Percentiles rank a stretch among this genome's conserved stretches.
These are phyloP conservation scores for Lophochroa leadbeateri DNA, from an alignment of 2,113 vertebrate genomes.

Conservation along the genomic window DNA sequence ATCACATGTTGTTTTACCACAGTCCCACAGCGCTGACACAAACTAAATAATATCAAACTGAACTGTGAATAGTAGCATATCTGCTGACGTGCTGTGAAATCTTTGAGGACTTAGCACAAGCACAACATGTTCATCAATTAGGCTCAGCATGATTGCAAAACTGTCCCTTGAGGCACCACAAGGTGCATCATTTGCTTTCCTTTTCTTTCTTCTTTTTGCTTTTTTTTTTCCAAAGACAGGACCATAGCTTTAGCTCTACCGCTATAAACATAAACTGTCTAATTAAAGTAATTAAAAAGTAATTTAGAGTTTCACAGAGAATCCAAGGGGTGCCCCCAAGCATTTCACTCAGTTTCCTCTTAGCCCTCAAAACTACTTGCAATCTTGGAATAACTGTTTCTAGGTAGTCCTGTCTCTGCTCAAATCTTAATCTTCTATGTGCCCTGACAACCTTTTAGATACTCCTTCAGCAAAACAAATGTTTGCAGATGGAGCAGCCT, in stretches of 20 bases:
- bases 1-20: neutral
- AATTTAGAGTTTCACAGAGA: neutral
- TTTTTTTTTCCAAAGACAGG: neutral
- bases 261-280: neutral
- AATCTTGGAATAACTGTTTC: neutral
- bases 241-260: neutral
- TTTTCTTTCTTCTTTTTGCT: neutral
- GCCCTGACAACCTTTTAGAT: neutral
- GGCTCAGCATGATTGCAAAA: neutral
- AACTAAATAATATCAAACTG: neutral
- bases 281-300: neutral
- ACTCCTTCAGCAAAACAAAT: constrained; percentile 1
- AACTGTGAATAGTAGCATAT: neutral
- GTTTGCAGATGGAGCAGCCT: neutral
- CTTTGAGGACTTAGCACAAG: constrained; percentile 29
- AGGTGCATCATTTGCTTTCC: neutral
- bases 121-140: constrained; percentile 29
- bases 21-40: neutral
- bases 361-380: neutral
- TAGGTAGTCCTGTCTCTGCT: neutral
- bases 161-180: neutral
- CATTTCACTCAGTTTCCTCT: neutral
- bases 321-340: neutral
- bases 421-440: neutral
- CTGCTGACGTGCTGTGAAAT: constrained; percentile 4